These are phyloP conservation scores for Anastrepha obliqua DNA, from an alignment of 1,140 invertebrate genomes.

Conservation along the genomic window DNA sequence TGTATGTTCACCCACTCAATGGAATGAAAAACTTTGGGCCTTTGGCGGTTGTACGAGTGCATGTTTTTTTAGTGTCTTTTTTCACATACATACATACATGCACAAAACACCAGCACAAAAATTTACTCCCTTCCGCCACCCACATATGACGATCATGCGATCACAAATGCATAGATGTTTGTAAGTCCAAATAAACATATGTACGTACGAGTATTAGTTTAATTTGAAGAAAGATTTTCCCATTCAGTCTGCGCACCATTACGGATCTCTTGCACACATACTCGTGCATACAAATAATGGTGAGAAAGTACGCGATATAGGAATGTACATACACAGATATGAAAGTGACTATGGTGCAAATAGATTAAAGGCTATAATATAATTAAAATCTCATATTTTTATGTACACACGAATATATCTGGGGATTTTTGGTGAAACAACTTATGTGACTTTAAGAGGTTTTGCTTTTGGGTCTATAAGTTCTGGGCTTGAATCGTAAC, in stretches of 20 bases:
- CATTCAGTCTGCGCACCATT: not conserved
- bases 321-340: not conserved
- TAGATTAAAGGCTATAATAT: not conserved
- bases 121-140: not conserved
- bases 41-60: not conserved
- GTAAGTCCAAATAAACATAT: not conserved
- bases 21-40: constrained; percentile 5
- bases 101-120: not conserved
- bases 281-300: too few species aligned
- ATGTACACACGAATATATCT: too few species aligned
- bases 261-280: too few species aligned
- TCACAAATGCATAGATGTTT: not conserved
- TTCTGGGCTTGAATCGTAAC: too few species aligned
- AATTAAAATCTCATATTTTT: too few species aligned
- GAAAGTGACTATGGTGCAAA: not conserved
- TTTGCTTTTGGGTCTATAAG: too few species aligned
- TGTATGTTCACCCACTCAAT: not conserved
- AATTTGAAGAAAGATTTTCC: not conserved
- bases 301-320: not conserved
- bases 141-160: not conserved
- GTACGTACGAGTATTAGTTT: too few species aligned
- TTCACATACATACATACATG: not conserved
- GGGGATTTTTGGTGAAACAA: too few species aligned
- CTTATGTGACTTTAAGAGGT: too few species aligned
- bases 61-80: not conserved